Base-by-base conservation (phyloP, 2,888 invertebrate species). In the Argyra leucocephala region DNA sequence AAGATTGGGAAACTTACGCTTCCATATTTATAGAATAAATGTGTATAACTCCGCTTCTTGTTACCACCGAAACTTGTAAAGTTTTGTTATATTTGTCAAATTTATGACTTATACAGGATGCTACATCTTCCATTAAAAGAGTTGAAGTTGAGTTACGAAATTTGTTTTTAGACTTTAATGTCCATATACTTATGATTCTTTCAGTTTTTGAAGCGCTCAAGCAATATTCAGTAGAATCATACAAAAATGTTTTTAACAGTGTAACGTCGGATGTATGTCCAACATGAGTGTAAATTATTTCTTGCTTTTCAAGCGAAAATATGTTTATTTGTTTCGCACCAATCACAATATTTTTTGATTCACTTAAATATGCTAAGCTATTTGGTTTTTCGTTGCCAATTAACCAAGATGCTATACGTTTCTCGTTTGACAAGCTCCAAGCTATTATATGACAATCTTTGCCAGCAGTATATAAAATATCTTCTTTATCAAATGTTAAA, bases 11-110 rank as follows among this genome's bases (percentile, higher is more conserved):
- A 15, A 57, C 66, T 66, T 66, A 75, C 76, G 2, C 90, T 91
- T 91, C 92, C 57, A 90, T 80, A 69, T 85, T 85, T 72, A 90
- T 88, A 63, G 87, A 84, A 76, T 91, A 95, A 65, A 91, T 81
- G 77, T 93, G 89, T 57, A 90, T 84, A 7, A 88, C 86, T 0
- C 95, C 95, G 73, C 87, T 89, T 70, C 88, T 83, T 0, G 91
- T 91, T 7, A 83, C 71, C 76, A 80, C 76, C 69, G 84, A 76
- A 77, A 80, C 73, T 70, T 80, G 81, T 6, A 80, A 57, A 0
- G 81, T 82, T 12, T 78, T 72, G 0, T 83, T 83, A 5, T 84
- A 83, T 12, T 82, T 81, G 4, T 78, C 77, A 22, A 81, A 74
- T 67, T 83, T 74, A 1, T 83, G 78, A 0, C 86, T 84, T 23